A percentile compares a stretch with the other conserved stretches of the same genome.
Evolutionary conservation across 2,888 invertebrate species (phyloP).

Genomic region (Amitus sp.): DNA sequence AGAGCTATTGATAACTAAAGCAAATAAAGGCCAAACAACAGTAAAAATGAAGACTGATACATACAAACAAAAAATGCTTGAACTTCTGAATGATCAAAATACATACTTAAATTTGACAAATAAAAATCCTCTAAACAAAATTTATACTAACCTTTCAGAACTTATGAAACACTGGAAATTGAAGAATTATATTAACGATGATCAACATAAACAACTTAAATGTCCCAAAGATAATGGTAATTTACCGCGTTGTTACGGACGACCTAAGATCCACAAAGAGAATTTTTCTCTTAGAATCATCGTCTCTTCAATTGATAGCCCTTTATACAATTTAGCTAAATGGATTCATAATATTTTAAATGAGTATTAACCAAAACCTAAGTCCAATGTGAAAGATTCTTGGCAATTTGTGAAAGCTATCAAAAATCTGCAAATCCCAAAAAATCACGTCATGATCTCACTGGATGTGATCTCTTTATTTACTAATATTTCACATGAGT

Average conservation of each 20-base stretch:
- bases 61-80: too few species aligned
- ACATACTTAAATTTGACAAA: too few species aligned
- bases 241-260: conserved; percentile 15
- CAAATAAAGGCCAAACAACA: too few species aligned
- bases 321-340: conserved; percentile 9
- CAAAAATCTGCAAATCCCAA: background rate
- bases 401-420: conserved; percentile 2
- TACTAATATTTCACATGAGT: conserved; percentile 10
- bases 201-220: conserved; percentile 2
- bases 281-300: conserved; percentile 5
- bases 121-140: too few species aligned
- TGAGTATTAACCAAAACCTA: conserved; percentile 7
- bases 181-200: background rate
- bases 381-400: conserved; percentile 8
- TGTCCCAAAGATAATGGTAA: conserved; percentile 13
- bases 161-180: conserved; percentile 6
- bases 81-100: too few species aligned
- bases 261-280: conserved; percentile 14
- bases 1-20: too few species aligned
- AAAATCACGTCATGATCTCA: conserved; percentile 3
- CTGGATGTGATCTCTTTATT: conserved; percentile 13
- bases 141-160: too few species aligned
- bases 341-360: conserved; percentile 8
- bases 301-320: conserved; percentile 11
- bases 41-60: too few species aligned